Evolutionary conservation across 2,888 invertebrate species (phyloP).

Genomic region (Sinohyriopsis cumingii): DNA sequence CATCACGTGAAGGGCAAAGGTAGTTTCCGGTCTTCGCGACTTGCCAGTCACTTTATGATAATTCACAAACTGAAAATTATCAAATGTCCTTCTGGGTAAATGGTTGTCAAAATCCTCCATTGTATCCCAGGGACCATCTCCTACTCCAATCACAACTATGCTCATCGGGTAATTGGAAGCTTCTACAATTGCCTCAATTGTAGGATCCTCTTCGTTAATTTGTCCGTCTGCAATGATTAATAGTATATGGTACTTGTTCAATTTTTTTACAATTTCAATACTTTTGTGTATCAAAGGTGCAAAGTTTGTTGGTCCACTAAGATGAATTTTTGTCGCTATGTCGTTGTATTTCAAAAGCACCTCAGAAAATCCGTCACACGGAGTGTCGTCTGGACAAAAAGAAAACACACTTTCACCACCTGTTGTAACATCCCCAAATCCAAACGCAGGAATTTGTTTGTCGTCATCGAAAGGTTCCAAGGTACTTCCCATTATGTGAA

Average conservation of each 20-base stretch:
- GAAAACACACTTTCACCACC: constrained; percentile 64
- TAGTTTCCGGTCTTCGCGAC: constrained; percentile 65
- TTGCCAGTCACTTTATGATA: constrained; percentile 70
- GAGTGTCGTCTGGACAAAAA: constrained; percentile 49
- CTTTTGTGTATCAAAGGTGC: constrained; percentile 74
- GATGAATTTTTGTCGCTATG: constrained; percentile 69
- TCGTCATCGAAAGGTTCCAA: constrained; percentile 67
- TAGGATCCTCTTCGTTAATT: constrained; percentile 73
- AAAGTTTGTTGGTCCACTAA: constrained; percentile 75
- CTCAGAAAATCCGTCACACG: constrained; percentile 63
- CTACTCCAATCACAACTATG: constrained; percentile 75
- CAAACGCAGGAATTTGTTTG: constrained; percentile 65
- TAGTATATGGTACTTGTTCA: constrained; percentile 67
- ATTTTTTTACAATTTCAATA: constrained; percentile 71
- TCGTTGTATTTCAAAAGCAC: constrained; percentile 72
- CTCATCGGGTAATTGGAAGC: constrained; percentile 74
- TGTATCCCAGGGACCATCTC: constrained; percentile 75
- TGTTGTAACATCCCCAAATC: constrained; percentile 68
- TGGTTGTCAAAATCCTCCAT: constrained; percentile 74
- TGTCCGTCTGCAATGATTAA: constrained; percentile 75
- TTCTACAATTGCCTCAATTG: constrained; percentile 73
- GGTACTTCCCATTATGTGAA: constrained; percentile 67
- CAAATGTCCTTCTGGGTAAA: constrained; percentile 74
- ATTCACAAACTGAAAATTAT: constrained; percentile 76
- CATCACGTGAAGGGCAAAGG: constrained; percentile 74